phyloP scores from a whole-genome alignment of 2,797 vertebrate genomes.

The Oreochromis mossambicus region DNA sequence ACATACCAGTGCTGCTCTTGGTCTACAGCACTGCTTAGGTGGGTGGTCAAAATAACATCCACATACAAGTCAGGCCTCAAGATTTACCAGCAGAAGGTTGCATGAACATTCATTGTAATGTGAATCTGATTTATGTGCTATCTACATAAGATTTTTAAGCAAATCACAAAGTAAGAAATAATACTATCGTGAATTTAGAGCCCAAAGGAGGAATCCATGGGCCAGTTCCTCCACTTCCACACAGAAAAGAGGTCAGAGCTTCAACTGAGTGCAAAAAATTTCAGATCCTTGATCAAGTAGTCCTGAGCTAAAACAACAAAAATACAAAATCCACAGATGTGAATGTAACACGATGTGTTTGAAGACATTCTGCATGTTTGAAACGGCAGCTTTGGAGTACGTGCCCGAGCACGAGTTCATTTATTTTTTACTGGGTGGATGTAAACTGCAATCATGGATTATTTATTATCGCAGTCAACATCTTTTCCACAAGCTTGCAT shows the following conservation, averaged over 20 bases:
- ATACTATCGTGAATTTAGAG: neutral
- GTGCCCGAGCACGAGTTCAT: accelerated
- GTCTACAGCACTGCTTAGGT: neutral
- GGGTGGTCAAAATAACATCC: neutral
- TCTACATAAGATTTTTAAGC: neutral
- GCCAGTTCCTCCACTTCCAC: neutral
- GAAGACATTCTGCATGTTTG: neutral
- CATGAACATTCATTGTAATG: neutral
- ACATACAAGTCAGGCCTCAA: neutral
- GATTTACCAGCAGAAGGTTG: neutral
- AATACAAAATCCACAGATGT: neutral
- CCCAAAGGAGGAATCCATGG: neutral
- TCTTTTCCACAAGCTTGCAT: neutral
- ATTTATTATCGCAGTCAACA: slow-evolving; percentile 11
- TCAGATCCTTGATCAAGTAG: neutral
- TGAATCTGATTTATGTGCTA: accelerated
- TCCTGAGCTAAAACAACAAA: neutral
- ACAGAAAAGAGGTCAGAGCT: neutral
- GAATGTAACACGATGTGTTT: neutral
- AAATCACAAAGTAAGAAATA: neutral
- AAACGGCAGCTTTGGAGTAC: neutral
- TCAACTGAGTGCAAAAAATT: neutral
- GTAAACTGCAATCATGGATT: neutral
- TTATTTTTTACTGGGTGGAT: neutral
- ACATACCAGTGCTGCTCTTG: neutral